Evolutionary conservation across 2,113 vertebrate species (phyloP).

Genomic region (Oncorhynchus kisutch): DNA sequence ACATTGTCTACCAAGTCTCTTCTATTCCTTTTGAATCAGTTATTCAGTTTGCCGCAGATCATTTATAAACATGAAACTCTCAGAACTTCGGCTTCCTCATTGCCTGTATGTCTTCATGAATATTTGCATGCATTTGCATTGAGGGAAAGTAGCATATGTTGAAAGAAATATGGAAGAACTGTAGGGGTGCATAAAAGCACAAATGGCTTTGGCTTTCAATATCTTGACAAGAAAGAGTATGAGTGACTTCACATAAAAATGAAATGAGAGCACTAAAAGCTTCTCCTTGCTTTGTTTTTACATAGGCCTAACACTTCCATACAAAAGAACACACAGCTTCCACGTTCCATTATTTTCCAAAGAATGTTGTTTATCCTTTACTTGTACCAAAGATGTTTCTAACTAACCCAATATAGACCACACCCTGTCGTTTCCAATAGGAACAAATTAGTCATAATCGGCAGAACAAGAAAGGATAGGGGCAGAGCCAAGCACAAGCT

Average conservation of each 20-base stretch:
- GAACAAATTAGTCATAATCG: no score
- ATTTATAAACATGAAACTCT: slow-evolving; percentile 37
- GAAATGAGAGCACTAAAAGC: background rate
- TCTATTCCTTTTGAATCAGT: slow-evolving; percentile 22
- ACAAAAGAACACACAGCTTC: background rate
- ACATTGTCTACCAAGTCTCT: background rate
- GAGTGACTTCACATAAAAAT: background rate
- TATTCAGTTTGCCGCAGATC: slow-evolving; percentile 30
- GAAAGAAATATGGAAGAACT: background rate
- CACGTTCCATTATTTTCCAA: background rate
- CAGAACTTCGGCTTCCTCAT: slow-evolving; percentile 4
- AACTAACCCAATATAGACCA: no score
- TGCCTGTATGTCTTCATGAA: slow-evolving; percentile 6
- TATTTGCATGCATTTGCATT: slow-evolving; percentile 15
- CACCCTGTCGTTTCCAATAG: no score
- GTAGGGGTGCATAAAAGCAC: background rate
- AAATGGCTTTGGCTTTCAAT: background rate
- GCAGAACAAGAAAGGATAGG: no score
- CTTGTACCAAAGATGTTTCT: no score
- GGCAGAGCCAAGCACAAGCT: no score
- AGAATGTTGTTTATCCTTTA: background rate
- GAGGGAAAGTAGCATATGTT: background rate
- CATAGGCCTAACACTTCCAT: background rate
- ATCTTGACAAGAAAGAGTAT: background rate
- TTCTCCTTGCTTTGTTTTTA: background rate